Base-by-base conservation (phyloP, 2,888 invertebrate species). In the Podotricha telesiphe region DNA sequence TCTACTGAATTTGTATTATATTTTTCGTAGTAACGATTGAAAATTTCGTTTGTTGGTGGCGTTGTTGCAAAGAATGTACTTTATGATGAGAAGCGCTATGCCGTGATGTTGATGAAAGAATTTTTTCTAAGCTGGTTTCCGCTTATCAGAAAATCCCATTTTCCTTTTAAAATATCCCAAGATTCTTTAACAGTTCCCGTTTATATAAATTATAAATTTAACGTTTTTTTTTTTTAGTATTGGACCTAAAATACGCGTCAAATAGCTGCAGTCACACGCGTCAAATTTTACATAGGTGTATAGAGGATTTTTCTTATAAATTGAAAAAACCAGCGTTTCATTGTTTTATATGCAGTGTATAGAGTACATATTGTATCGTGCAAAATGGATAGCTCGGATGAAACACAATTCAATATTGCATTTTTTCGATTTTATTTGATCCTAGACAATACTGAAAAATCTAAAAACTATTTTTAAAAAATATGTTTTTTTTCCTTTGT, bases 61-160 rank as follows among this genome's bases (percentile, higher is more conserved):
- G 45, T 22, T 59, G 47, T 62, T 50, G 34, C 20, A 37, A 15
- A 37, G 62, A 62, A 48, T 48, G 48, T 62, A 37, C 48, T 62
- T 62, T 48, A 62, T 62, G 47, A 48, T 62, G 62, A 62, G 48
- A 37, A 37, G 19, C 34, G 48, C 48, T 47, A 48, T 37, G 62
- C 62, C 48, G 34, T 19, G 48, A 62, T 59, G 22, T 34, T 48
- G 62, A 62, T 62, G 62, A 34, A 62, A 62, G 48, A 47, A 48
- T 62, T 62, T 62, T 19, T 62, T 62, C 62, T 48, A 48, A 45
- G 4, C 45, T 59, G 59, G 59, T 59, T 45, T 59, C 59, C 22
- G 59, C 45, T 59, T 59, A 59, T 37, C 62, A 47, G 48, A 62
- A 59, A 59, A 62, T 62, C 62, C 19, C 48, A 62, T 62, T 62